Evolutionary conservation across 2,797 vertebrate genomes (phyloP).

Genomic region (Rhinoraja longicauda): DNA sequence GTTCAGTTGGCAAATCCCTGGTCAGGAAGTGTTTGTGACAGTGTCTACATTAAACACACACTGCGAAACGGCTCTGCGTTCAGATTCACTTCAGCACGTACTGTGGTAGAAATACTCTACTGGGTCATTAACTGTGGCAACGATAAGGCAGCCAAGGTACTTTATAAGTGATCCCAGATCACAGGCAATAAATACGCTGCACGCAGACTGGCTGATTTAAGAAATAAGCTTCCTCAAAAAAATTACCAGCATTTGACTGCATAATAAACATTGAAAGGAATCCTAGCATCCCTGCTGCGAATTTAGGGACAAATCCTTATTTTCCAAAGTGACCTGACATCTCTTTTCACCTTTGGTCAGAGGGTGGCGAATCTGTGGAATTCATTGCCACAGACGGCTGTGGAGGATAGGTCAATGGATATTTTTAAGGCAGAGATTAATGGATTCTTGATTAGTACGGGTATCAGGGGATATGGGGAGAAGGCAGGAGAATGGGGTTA

Average conservation of each 20-base stretch:
- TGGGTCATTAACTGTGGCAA: conserved; percentile 46
- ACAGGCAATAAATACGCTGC: conserved; percentile 48
- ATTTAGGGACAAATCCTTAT: background rate
- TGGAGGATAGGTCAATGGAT: too few species aligned
- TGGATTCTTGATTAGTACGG: too few species aligned
- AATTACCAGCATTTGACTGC: conserved; percentile 22
- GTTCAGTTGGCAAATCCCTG: conserved; percentile 29
- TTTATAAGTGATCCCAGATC: conserved; percentile 62
- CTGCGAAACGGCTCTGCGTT: background rate
- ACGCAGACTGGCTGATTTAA: conserved; percentile 46
- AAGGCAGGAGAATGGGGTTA: too few species aligned
- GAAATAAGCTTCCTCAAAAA: conserved; percentile 34
- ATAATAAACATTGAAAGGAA: background rate
- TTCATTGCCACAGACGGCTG: too few species aligned
- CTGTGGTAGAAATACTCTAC: background rate
- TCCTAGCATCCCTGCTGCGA: background rate
- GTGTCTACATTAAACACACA: background rate
- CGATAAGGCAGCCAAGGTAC: conserved; percentile 56
- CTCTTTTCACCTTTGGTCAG: background rate
- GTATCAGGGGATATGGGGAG: too few species aligned
- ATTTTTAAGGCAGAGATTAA: too few species aligned
- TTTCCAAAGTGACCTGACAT: background rate
- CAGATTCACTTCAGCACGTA: background rate
- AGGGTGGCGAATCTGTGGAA: too few species aligned
- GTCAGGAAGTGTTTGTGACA: conserved; percentile 6